Base-by-base conservation (phyloP, 2,113 vertebrate species). In the Ptilonorhynchus violaceus region DNA sequence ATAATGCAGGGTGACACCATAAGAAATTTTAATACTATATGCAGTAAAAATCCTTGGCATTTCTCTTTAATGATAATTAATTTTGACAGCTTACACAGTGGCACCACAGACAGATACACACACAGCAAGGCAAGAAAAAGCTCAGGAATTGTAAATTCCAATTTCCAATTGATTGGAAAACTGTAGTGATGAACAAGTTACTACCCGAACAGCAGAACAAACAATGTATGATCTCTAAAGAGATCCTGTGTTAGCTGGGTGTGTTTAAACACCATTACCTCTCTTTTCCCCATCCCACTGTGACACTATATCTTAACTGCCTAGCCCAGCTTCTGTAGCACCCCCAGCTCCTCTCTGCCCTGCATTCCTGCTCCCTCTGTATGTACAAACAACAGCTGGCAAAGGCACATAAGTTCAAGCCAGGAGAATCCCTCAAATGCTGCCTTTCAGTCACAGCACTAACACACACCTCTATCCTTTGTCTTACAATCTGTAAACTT, bases 391-490 rank as follows among this genome's bases (percentile, higher is more conserved):
- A 80, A 25, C 35, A 63, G 37, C 28, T 83, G 44, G 10, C 49
- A 89, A 89, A 80, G 17, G 41, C 63, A 68, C 0, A 0, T 0
- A 46, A 31, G 4, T 15, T 73, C 21, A 53, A 68, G 25, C 9
- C 85, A 87, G 44, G 55, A 85, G 52, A 72, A 87, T 50, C 28
- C 33, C 25, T 59, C 73, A 73, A 47, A 80, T 35, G 23, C 27
- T 56, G 76, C 77, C 20, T 56, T 59, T 56, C 55, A 60, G 1
- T 24, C 39, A 73, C 3, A 74, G 44, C 59, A 85, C n/a, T 23
- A 85, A 64, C 28, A 44, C 11, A 35, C 17, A 39, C 35, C 13
- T 68, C 64, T 55, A 42, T 33, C 19, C 66, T 74, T 62, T 31
- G 70, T 19, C 35, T 55, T 63, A 64, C 7, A 67, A 63, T 3